These are phyloP conservation scores for Drosophila pseudotalamancana DNA, from an alignment of 2,888 invertebrate genomes.

Conservation along the genomic window DNA sequence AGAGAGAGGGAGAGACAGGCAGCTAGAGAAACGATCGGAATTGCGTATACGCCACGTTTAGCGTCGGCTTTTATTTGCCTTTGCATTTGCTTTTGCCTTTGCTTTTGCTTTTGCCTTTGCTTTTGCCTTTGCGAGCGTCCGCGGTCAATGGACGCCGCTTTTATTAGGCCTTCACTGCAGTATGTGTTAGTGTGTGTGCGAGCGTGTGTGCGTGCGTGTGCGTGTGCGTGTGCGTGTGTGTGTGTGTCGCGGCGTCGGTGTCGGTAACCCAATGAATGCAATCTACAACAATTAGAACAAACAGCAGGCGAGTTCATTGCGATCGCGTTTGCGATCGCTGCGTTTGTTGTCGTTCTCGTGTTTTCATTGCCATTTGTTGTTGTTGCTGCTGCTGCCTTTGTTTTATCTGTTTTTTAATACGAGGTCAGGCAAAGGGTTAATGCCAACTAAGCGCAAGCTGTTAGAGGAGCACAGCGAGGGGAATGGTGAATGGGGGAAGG, in stretches of 20 bases:
- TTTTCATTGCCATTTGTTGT: slow-evolving; percentile 9
- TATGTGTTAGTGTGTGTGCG: slow-evolving; percentile 5
- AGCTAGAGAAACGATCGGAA: slow-evolving; percentile 11
- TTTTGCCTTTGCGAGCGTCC: slow-evolving; percentile 7
- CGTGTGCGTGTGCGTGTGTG: background rate
- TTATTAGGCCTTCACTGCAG: slow-evolving; percentile 55
- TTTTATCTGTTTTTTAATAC: slow-evolving; percentile 16
- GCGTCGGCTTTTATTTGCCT: slow-evolving; percentile 35
- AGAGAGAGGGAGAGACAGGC: background rate
- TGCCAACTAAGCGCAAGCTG: slow-evolving; percentile 28
- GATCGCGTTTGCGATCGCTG: slow-evolving; percentile 50
- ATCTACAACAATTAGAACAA: slow-evolving; percentile 72
- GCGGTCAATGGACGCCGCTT: slow-evolving; percentile 53
- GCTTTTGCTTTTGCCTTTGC: background rate
- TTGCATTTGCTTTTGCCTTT: slow-evolving; percentile 29
- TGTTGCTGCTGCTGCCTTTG: slow-evolving; percentile 7
- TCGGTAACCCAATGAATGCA: slow-evolving; percentile 62
- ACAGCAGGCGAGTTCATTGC: slow-evolving; percentile 64
- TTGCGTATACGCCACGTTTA: slow-evolving; percentile 57
- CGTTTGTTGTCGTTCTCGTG: slow-evolving; percentile 18
- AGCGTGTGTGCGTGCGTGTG: slow-evolving; percentile 9
- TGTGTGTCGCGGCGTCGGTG: slow-evolving; percentile 25
- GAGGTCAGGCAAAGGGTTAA: slow-evolving; percentile 52
- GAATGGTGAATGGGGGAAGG: background rate
- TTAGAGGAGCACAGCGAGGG: background rate